Evolutionary conservation across 2,113 vertebrate genomes (phyloP).

Genomic region (Brachypodius melanocephalos): DNA sequence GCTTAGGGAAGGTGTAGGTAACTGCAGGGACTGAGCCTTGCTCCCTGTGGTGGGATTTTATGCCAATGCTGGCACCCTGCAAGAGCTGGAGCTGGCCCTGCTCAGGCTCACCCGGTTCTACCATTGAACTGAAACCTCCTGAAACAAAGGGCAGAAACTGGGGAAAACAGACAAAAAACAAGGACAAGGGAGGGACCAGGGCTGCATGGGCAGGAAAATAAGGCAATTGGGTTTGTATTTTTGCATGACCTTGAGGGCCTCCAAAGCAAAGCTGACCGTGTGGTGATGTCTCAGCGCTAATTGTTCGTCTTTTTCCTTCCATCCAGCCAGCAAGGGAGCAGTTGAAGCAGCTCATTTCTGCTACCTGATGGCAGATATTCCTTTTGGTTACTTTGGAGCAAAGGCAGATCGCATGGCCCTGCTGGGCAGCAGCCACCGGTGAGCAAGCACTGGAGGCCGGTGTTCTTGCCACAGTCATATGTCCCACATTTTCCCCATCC

Average conservation of each 20-base stretch:
- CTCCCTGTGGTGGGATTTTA: not conserved
- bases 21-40: not conserved
- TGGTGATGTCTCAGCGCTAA: not conserved
- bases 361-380: slow-evolving; percentile 80
- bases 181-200: not conserved
- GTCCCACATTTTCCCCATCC: not conserved
- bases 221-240: not conserved
- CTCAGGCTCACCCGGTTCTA: not conserved
- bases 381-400: slow-evolving; percentile 79
- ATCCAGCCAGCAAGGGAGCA: slow-evolving; percentile 82
- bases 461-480: not conserved
- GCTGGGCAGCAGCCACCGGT: slow-evolving; percentile 87
- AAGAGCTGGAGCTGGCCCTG: not conserved
- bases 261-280: not conserved
- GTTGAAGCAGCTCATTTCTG: slow-evolving; percentile 88
- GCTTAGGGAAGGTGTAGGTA: no score
- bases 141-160: accelerated
- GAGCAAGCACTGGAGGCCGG: not conserved
- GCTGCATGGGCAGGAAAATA: not conserved
- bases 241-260: not conserved
- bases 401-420: slow-evolving; percentile 81
- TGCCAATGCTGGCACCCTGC: no score
- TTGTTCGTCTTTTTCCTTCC: not conserved
- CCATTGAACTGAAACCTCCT: not conserved
- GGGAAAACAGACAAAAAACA: not conserved